A percentile compares a stretch with the other conserved stretches of the same genome.
These are phyloP conservation scores for Phaenicophaeus curvirostris DNA, from an alignment of 2,797 vertebrate genomes.

Conservation along the genomic window DNA sequence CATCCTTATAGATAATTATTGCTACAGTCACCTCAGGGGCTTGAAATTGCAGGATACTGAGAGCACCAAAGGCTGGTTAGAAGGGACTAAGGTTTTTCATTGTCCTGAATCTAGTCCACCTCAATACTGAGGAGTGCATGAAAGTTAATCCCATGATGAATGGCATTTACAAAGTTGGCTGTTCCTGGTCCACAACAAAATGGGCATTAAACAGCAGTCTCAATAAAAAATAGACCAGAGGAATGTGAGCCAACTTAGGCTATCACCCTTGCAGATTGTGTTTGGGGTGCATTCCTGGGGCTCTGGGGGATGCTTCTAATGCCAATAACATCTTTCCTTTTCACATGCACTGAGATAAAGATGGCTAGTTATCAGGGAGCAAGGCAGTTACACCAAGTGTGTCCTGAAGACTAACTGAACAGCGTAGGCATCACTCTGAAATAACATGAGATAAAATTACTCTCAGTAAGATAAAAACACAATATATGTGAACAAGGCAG, in stretches of 20 bases:
- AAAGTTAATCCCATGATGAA: constrained; percentile 58
- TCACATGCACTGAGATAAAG: constrained; percentile 62
- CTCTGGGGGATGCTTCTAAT: constrained; percentile 27
- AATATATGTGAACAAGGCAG: not conserved
- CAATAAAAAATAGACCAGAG: constrained; percentile 63
- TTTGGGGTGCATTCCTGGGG: constrained; percentile 58
- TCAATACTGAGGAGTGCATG: not conserved
- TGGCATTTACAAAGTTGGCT: constrained; percentile 29
- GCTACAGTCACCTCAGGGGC: not conserved
- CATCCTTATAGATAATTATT: not conserved
- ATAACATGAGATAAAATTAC: constrained; percentile 45
- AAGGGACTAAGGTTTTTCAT: not conserved
- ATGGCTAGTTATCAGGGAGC: constrained; percentile 49
- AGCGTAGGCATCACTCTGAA: not conserved
- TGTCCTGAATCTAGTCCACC: not conserved
- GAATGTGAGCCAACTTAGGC: not conserved
- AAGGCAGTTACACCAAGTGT: constrained; percentile 50
- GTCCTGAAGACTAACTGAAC: constrained; percentile 47
- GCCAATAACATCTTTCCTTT: constrained; percentile 48
- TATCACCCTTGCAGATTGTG: constrained; percentile 32
- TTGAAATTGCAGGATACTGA: not conserved
- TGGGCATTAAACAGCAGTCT: constrained; percentile 50
- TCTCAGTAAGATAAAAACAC: not conserved
- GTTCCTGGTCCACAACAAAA: constrained; percentile 59
- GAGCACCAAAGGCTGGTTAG: not conserved